Base-by-base conservation (phyloP, 2,888 invertebrate species). In the Calameuta idolon region DNA sequence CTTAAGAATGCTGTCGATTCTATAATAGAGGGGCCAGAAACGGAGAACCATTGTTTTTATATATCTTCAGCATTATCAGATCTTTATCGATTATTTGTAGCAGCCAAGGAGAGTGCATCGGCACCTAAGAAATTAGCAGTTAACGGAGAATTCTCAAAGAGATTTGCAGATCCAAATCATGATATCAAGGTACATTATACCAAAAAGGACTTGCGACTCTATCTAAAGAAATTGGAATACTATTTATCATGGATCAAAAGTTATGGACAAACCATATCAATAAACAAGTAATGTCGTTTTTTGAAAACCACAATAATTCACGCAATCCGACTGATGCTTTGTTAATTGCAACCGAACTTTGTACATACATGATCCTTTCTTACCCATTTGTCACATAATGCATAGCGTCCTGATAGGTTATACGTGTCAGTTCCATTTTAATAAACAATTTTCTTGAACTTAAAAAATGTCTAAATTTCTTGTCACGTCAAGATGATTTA, bases 211-310 rank as follows among this genome's bases (percentile, higher is more conserved):
- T 86, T 95, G 11, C 93, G 93, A 82, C 92, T 93, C 79, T 91
- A 93, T 82, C 87, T 94, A 0, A 96, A 94, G 87, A 96, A 96
- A 92, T 87, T 96, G 1, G 95, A 96, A 87, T 96, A 94, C 91
- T 95, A 95, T 91, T 90, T 96, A 80, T 94, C 95, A 0, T 96
- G 93, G 93, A 90, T 94, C 55, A 94, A 94, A 82, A 84, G 76
- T 37, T 81, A 82, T 71, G 82, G 81, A n/a, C 34, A 69, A 69
- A 77, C n/a, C 12, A 1, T 74, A 31, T 68, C 34, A 34, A 69
- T 69, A 55, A 15, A 15, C 40, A 15, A 40, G 15, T 40, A 40
- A 40, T 40, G 15, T 40, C 15, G 4, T 15, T 40, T 40, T 40
- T 15, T 15, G 5, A 15, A 40, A 40, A 40, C 4, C 5, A 40